Percentiles rank a stretch among this genome's conserved stretches.
These are phyloP conservation scores for Piezodorus guildinii DNA, from an alignment of 1,140 invertebrate genomes.

Conservation along the genomic window DNA sequence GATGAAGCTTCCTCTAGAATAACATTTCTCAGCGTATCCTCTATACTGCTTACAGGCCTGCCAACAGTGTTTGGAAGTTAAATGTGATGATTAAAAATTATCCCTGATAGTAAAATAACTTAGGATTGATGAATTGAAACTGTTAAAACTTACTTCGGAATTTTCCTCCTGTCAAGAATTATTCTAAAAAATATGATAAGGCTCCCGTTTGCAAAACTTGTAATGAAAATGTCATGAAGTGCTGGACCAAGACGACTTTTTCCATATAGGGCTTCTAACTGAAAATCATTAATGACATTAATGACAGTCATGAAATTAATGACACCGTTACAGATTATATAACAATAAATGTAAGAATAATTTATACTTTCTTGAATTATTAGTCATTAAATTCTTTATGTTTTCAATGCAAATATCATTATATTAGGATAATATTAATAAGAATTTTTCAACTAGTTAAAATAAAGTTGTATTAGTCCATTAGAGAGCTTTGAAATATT, in stretches of 20 bases:
- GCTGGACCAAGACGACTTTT: slow-evolving; percentile 47
- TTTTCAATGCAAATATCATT: no score
- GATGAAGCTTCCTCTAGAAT: slow-evolving; percentile 53
- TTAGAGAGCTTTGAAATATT: no score
- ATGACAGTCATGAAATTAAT: no score
- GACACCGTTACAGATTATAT: no score
- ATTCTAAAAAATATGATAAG: slow-evolving; percentile 63
- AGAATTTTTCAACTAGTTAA: no score
- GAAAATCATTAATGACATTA: slow-evolving; percentile 8
- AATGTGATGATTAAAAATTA: background rate
- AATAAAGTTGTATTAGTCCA: no score
- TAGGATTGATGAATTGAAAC: no score
- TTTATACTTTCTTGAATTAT: no score
- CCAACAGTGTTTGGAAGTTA: slow-evolving; percentile 28
- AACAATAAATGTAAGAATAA: no score
- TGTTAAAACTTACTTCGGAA: slow-evolving; percentile 44
- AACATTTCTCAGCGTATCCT: slow-evolving; percentile 52
- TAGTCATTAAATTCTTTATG: no score
- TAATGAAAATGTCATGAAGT: slow-evolving; percentile 48
- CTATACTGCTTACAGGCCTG: slow-evolving; percentile 49
- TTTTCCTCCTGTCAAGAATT: slow-evolving; percentile 60
- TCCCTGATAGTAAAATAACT: no score
- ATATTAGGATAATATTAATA: no score
- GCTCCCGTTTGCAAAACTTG: slow-evolving; percentile 54
- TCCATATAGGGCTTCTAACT: slow-evolving; percentile 40